Evolutionary conservation across 2,888 invertebrate genomes (phyloP).

Genomic region (Oegoconia quadripuncta): DNA sequence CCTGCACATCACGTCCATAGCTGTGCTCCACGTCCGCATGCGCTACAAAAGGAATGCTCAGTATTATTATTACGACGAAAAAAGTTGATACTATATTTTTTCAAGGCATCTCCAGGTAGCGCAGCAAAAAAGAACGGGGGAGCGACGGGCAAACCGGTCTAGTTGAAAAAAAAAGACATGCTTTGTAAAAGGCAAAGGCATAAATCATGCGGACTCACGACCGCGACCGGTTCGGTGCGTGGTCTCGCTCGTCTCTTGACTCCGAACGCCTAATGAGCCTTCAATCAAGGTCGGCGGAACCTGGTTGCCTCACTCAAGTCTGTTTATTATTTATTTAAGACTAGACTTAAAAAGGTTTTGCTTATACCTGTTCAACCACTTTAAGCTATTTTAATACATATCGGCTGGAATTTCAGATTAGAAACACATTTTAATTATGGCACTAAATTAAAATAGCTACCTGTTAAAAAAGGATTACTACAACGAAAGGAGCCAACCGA

Average conservation of each 20-base stretch:
- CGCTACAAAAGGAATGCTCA: conserved; percentile 71
- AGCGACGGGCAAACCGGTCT: conserved; percentile 62
- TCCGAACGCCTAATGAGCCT: conserved; percentile 65
- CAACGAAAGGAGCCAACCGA: not conserved
- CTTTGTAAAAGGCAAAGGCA: conserved; percentile 61
- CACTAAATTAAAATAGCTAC: conserved; percentile 5
- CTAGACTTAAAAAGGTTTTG: conserved; percentile 7
- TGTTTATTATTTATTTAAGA: conserved; percentile 26
- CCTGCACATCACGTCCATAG: conserved; percentile 65
- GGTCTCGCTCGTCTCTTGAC: conserved; percentile 44
- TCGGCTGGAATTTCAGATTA: not conserved
- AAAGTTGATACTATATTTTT: conserved; percentile 68
- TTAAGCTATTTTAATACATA: not conserved
- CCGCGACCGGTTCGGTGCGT: conserved; percentile 56
- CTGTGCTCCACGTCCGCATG: conserved; percentile 67
- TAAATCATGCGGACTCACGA: conserved; percentile 74
- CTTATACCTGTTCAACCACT: conserved; percentile 2
- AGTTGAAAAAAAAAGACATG: conserved; percentile 43
- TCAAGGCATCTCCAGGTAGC: conserved; percentile 68
- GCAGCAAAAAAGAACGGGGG: conserved; percentile 55
- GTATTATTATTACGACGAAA: conserved; percentile 72
- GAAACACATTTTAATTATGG: not conserved
- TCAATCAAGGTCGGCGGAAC: conserved; percentile 71
- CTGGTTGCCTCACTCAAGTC: conserved; percentile 36
- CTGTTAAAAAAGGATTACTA: not conserved